Base-by-base conservation (phyloP, 2,797 vertebrate genomes). In the Syngnathus acus region DNA sequence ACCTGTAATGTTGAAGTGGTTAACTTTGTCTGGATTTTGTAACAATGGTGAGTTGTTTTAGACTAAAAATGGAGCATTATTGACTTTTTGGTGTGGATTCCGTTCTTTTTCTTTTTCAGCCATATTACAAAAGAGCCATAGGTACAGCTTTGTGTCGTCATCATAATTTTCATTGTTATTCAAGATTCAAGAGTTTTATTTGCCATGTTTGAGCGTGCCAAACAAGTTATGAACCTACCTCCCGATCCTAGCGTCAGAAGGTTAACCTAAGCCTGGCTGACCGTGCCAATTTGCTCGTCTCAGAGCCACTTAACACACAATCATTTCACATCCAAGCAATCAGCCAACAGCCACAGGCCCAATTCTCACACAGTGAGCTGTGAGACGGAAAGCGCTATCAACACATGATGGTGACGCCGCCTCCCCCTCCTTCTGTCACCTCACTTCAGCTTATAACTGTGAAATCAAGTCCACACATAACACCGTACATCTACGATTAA, bases 311-410 rank as follows among this genome's bases (percentile, higher is more conserved):
- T 75, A 58, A 83, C 86, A 83, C 32, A 64, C 86, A 90, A 87
- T 88, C 77, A 90, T 89, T 88, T 86, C 84, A 85, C 84, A 89
- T 91, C 79, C 83, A 85, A 87, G 88, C 85, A 90, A 91, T 90
- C 92, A 89, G 77, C 74, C 80, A 72, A 76, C 64, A 38, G 78
- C 86, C 79, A 45, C 53, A 47, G 82, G 88, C 83, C 58, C 81
- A 85, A 84, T 89, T 90, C 87, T 85, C 88, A 88, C 89, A 86
- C 62, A 37, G 80, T 77, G 87, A 85, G 88, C 74, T 43, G 81
- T 65, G 80, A 89, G 80, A 86, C 65, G 26, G 65, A 48, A 59
- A 72, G 69, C 17, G 42, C 64, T 26, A 62, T 23, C 60, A 62
- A 45, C 60, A 45, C 60, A 45, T 45, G 60, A 45, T 26, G 21